These are phyloP conservation scores for Aplochiton taeniatus DNA, from an alignment of 2,797 vertebrate species.

Conservation along the genomic window DNA sequence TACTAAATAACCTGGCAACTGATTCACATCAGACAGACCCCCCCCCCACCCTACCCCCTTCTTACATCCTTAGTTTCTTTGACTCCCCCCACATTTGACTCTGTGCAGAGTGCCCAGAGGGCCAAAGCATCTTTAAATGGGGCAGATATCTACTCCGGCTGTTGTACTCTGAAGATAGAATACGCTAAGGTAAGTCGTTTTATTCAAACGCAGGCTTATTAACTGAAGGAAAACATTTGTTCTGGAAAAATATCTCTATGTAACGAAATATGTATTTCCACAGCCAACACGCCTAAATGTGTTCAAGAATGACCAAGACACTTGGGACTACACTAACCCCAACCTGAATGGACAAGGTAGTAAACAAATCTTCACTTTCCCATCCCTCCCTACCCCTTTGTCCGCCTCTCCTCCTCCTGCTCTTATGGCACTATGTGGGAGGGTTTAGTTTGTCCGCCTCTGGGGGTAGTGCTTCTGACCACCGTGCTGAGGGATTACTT, in stretches of 20 bases:
- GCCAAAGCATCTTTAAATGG: constrained; percentile 96
- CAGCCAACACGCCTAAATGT: constrained; percentile 94
- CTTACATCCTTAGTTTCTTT: constrained; percentile 49
- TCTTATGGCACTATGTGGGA: constrained; percentile 65
- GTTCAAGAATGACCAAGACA: constrained; percentile 97
- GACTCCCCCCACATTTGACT: constrained; percentile 84
- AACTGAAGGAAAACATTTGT: background rate
- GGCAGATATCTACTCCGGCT: constrained; percentile 96
- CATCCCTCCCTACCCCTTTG: constrained; percentile 37
- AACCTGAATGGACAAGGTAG: constrained; percentile 95
- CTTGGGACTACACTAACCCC: constrained; percentile 96
- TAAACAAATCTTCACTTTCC: constrained; percentile 19
- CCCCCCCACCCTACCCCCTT: no score
- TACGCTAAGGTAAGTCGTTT: constrained; percentile 89
- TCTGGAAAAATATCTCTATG: background rate
- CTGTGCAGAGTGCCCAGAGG: constrained; percentile 93
- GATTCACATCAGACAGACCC: no score
- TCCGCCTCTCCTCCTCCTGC: constrained; percentile 44
- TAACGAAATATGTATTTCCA: background rate
- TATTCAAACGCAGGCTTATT: background rate
- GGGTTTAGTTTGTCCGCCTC: constrained; percentile 56
- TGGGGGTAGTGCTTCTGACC: constrained; percentile 58
- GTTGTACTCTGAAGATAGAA: constrained; percentile 96
- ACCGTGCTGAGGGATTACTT: constrained; percentile 23
- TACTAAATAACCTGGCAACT: no score